A percentile compares a stretch with the other conserved stretches of the same genome.
These are phyloP conservation scores for Platysteira castanea DNA, from an alignment of 2,113 vertebrate genomes.

Conservation along the genomic window DNA sequence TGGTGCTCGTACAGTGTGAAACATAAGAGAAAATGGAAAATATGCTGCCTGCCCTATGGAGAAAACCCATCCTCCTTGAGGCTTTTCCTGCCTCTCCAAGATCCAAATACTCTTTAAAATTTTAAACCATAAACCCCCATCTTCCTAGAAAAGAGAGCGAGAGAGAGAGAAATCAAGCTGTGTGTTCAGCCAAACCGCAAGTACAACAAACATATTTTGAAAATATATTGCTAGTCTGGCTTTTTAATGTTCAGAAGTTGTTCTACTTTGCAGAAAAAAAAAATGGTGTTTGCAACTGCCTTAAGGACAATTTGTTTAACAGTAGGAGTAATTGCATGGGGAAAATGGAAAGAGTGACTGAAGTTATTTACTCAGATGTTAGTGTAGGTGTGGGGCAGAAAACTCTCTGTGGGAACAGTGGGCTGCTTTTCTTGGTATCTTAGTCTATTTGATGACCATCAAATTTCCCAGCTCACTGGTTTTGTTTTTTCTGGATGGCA, in stretches of 20 bases:
- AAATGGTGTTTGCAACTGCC: constrained; percentile 76
- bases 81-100: constrained; percentile 52
- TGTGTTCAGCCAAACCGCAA: constrained; percentile 39
- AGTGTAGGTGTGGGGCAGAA: constrained; percentile 93
- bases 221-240: constrained; percentile 48
- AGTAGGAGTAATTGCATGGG: constrained; percentile 89
- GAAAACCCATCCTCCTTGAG: constrained; percentile 53
- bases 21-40: constrained; percentile 64
- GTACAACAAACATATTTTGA: constrained; percentile 62
- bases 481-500: constrained; percentile 98
- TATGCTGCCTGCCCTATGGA: constrained; percentile 49
- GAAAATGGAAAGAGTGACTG: constrained; percentile 94
- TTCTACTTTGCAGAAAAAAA: constrained; percentile 65
- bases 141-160: constrained; percentile 33
- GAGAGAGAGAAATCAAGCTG: constrained; percentile 36
- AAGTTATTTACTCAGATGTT: constrained; percentile 96
- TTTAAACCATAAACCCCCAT: constrained; percentile 37
- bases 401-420: constrained; percentile 88
- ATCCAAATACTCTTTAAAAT: constrained; percentile 54
- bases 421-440: constrained; percentile 91
- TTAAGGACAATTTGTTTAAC: constrained; percentile 90
- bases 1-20: not conserved
- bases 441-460: constrained; percentile 86
- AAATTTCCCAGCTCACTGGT: constrained; percentile 79
- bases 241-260: constrained; percentile 74